phyloP scores from a whole-genome alignment of 2,888 invertebrate genomes.

The Macaria liturata region DNA sequence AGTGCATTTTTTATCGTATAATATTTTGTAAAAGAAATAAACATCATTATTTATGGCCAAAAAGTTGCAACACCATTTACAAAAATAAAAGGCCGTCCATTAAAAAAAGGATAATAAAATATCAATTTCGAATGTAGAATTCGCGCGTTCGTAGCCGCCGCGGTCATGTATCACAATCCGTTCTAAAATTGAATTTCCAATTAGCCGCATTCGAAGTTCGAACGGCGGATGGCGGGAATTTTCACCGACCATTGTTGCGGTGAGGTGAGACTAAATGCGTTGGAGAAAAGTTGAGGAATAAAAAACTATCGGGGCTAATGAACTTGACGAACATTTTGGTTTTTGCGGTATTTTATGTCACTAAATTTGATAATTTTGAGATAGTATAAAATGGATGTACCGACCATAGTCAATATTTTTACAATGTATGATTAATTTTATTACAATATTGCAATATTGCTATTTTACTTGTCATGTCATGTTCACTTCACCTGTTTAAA shows the following conservation, averaged over 20 bases:
- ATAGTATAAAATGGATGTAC: too few relatives aligned
- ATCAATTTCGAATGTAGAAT: constrained; percentile 14
- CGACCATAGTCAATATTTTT: too few relatives aligned
- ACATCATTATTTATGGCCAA: neutral
- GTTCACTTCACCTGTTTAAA: too few relatives aligned
- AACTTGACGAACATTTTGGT: too few relatives aligned
- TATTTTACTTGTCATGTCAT: too few relatives aligned
- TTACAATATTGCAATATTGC: too few relatives aligned
- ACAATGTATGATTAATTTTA: too few relatives aligned
- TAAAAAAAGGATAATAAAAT: constrained; percentile 15
- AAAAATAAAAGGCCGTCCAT: constrained; percentile 4
- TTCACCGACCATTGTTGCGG: constrained; percentile 6
- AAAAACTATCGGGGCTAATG: too few relatives aligned
- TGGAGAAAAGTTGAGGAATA: too few relatives aligned
- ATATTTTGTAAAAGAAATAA: neutral
- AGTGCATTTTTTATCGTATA: neutral
- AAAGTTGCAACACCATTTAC: neutral
- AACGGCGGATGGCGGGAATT: constrained; percentile 13
- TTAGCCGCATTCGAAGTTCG: constrained; percentile 28
- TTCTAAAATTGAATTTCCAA: constrained; percentile 38
- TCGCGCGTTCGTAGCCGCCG: neutral
- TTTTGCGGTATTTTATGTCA: too few relatives aligned
- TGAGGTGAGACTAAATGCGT: neutral
- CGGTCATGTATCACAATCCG: constrained; percentile 28
- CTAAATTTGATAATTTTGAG: too few relatives aligned